phyloP scores from a whole-genome alignment of 2,797 vertebrate species.

The Artibeus lituratus region DNA sequence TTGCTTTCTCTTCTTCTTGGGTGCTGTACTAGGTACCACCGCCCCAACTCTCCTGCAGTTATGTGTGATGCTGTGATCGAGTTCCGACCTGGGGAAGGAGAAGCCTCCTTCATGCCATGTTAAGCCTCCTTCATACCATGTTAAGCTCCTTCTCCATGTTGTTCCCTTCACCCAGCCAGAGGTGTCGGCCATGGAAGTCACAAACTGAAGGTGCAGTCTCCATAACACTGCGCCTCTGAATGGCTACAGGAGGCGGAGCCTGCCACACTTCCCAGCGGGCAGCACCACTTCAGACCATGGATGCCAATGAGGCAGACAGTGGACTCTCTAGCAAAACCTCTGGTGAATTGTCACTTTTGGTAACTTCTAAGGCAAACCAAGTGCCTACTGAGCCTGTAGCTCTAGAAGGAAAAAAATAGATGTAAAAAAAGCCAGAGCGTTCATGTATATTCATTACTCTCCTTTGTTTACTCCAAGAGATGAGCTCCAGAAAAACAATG shows the following conservation, averaged over 20 bases:
- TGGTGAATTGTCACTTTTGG: background rate
- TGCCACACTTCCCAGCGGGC: background rate
- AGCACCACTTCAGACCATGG: background rate
- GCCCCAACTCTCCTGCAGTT: background rate
- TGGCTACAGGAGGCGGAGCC: background rate
- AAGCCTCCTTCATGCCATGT: too few relatives aligned
- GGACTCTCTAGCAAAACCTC: background rate
- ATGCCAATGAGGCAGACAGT: background rate
- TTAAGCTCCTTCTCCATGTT: fast-evolving
- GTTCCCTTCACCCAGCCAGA: background rate
- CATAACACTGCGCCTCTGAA: background rate
- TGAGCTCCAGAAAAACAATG: background rate
- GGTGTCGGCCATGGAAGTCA: background rate
- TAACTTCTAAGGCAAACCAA: background rate
- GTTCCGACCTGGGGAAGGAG: background rate
- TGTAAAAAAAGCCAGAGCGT: background rate
- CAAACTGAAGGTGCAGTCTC: background rate
- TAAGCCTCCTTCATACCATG: background rate
- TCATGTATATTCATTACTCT: background rate
- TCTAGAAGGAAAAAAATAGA: background rate
- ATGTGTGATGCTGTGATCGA: background rate
- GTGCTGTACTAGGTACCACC: background rate
- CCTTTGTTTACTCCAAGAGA: background rate
- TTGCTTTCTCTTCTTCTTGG: background rate
- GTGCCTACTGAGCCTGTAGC: background rate